These are phyloP conservation scores for Drosophila yakuba DNA, from an alignment of 1,140 invertebrate species.

Conservation along the genomic window DNA sequence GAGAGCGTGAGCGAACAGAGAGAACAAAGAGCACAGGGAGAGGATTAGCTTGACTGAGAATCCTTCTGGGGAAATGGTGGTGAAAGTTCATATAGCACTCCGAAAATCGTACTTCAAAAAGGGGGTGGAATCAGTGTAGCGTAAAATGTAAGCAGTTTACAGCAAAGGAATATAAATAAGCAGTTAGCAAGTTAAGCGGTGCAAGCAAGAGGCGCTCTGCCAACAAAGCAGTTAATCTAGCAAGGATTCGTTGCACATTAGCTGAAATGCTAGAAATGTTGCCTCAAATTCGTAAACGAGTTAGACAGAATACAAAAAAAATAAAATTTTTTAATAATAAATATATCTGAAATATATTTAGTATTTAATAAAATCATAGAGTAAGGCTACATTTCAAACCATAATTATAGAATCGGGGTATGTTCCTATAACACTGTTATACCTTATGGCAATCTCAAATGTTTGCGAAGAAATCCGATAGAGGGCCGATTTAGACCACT, in stretches of 20 bases:
- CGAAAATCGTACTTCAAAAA: conserved; percentile 12
- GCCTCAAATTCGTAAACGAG: too few relatives aligned
- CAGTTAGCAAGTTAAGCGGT: background rate
- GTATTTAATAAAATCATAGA: background rate
- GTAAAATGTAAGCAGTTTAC: conserved; percentile 2
- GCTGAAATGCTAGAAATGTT: too few relatives aligned
- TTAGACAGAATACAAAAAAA: background rate
- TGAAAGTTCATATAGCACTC: conserved; percentile 24
- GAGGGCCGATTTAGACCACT: conserved; percentile 30
- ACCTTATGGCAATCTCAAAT: background rate
- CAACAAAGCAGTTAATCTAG: background rate
- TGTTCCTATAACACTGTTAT: background rate
- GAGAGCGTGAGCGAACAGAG: background rate
- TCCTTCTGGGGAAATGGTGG: conserved; percentile 28
- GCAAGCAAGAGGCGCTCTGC: background rate
- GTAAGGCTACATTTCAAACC: background rate
- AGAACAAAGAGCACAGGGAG: background rate
- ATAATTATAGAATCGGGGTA: too few relatives aligned
- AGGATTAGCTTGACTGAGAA: conserved; percentile 22
- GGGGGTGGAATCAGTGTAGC: background rate
- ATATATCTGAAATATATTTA: too few relatives aligned
- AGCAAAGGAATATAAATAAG: background rate
- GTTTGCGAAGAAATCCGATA: background rate
- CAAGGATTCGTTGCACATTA: too few relatives aligned
- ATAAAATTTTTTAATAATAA: too few relatives aligned